Evolutionary conservation across 92 coral and sea anemone species (phyloP), one percentile per base, ranked within the genome.

Genomic region (Desmophyllum pertusum): DNA sequence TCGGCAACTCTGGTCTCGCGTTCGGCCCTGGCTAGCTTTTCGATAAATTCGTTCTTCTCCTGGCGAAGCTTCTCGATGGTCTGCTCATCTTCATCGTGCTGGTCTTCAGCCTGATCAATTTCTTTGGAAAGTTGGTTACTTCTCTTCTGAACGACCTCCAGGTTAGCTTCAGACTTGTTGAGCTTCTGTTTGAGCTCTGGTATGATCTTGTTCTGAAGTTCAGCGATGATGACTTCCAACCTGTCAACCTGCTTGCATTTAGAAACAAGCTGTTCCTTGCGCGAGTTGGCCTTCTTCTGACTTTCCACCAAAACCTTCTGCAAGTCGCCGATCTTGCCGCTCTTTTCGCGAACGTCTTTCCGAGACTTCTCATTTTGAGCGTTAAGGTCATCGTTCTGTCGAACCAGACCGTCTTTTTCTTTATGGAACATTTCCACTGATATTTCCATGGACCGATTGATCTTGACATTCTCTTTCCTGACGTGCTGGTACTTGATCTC

Each of bases 181-280:
- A 84, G 75, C 52, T 84, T 50, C 81, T 84, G 73, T 36, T 40
- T 75, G 7, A 84, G 40, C 1, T 82, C 86, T 8, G 71, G 86
- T 0, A 82, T 57, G 43, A 62, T 50, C 59, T 75, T 64, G 66
- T 84, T 48, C 75, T 75, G 46, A 55, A 84, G 81, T 25, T 81
- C 64, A 59, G 55, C 81, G 41, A 89, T 89, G 61, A 81, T 64
- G 64, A 45, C 72, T 55, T 92, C 92, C 85, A 92, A 75, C 84
- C 89, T 94, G 72, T 85, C 83, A 21, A 92, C 81, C 29, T 94
- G 95, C 79, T 81, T 89, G 66, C 39, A 79, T 76, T 89, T 94
- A 11, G 95, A 76, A 31, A 78, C 81, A n/a, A 91, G 77, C 80
- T 88, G 92, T 72, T 88, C 89, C 81, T 91, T 84, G 11, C 87